Conservation (phyloP, 2,113 vertebrate species). For the Lophotis ruficrista region DNA sequence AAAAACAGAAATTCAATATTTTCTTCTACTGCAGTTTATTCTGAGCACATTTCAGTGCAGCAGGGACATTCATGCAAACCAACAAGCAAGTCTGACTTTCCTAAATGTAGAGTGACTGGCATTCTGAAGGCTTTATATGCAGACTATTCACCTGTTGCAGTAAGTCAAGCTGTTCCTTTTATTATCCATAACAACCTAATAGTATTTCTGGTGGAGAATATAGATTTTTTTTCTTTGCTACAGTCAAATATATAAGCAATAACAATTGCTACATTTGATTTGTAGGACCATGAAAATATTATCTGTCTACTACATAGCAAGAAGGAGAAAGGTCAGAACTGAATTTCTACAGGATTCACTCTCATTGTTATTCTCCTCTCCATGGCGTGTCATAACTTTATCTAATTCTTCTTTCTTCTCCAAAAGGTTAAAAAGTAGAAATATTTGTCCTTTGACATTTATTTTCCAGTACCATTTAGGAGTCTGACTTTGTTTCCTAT, state of each 20-base stretch:
- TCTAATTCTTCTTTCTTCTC: neutral
- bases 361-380: neutral
- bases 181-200: neutral
- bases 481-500: neutral
- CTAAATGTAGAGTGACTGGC: conserved; percentile 8
- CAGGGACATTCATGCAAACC: neutral
- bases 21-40: conserved; percentile 5
- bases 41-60: conserved; percentile 59
- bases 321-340: neutral
- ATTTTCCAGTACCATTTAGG: neutral
- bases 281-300: neutral
- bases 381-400: neutral
- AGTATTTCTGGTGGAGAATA: neutral
- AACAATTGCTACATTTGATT: neutral
- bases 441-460: neutral
- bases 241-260: neutral
- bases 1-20: neutral
- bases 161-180: neutral
- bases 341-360: neutral
- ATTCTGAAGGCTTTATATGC: neutral
- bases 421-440: neutral
- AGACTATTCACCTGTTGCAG: neutral
- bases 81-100: neutral
- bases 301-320: neutral
- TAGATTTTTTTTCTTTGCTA: neutral